Conservation (phyloP, 2,797 vertebrate genomes). For the Amphiprion clarkii region DNA sequence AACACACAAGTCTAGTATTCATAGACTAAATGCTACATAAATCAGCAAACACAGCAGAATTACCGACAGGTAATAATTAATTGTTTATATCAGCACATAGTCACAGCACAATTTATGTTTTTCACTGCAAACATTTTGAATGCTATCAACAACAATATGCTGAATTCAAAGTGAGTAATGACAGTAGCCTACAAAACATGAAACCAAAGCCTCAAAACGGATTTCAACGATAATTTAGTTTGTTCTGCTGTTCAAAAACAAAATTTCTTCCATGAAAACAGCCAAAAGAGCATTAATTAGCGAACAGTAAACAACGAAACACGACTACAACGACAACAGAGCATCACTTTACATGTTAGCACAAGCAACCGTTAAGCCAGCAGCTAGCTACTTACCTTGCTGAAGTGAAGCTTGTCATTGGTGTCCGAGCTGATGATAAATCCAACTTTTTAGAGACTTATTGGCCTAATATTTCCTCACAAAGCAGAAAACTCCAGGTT, state of each 20-base stretch:
- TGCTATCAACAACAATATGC: too few relatives aligned
- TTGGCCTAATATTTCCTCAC: neutral
- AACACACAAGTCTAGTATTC: neutral
- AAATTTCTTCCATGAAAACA: neutral
- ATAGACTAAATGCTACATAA: neutral
- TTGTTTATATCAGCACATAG: neutral
- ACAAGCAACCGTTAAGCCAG: neutral
- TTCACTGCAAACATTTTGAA: too few relatives aligned
- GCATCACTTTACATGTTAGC: neutral
- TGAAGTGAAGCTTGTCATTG: neutral
- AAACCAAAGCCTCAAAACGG: neutral
- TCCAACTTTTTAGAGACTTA: neutral
- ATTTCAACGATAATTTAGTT: too few relatives aligned
- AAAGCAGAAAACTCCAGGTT: neutral
- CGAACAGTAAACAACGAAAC: conserved; percentile 1
- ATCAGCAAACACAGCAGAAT: neutral
- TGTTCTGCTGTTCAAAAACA: neutral
- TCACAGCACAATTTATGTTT: too few relatives aligned
- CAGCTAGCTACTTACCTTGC: conserved; percentile 11
- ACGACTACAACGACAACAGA: neutral
- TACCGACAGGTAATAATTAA: too few relatives aligned
- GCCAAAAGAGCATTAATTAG: neutral
- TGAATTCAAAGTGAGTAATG: too few relatives aligned
- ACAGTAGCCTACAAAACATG: neutral
- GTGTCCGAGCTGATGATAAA: neutral